A percentile compares a stretch with the other conserved stretches of the same genome.
phyloP scores from a whole-genome alignment of 1,140 invertebrate genomes.

The Drosophila murphyi region DNA sequence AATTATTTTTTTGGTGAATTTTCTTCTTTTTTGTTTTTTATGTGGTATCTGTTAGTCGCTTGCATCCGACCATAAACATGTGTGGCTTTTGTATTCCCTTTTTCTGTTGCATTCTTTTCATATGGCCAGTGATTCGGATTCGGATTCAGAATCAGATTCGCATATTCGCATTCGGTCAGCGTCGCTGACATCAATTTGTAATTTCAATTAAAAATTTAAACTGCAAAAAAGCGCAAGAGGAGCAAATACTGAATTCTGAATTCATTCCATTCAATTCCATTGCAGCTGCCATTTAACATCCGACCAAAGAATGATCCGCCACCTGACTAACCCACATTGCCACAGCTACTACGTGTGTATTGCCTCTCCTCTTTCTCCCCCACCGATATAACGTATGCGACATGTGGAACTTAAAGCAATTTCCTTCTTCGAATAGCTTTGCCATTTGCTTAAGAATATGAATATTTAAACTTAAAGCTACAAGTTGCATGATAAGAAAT shows the following conservation, averaged over 20 bases:
- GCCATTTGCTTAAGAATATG: background rate
- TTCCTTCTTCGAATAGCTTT: constrained; percentile 69
- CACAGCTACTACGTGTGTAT: background rate
- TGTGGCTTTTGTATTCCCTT: constrained; percentile 19
- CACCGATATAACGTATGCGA: constrained; percentile 64
- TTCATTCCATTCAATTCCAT: constrained; percentile 42
- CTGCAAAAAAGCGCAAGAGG: constrained; percentile 48
- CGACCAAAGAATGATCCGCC: background rate
- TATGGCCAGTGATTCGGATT: constrained; percentile 23
- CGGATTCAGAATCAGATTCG: constrained; percentile 6
- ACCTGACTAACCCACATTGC: background rate
- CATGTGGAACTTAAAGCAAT: constrained; percentile 74
- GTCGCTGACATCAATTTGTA: constrained; percentile 69
- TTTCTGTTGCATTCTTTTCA: constrained; percentile 27
- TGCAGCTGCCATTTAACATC: constrained; percentile 39
- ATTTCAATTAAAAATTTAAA: constrained; percentile 80
- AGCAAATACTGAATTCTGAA: background rate
- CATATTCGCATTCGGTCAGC: constrained; percentile 24
- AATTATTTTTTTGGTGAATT: no score
- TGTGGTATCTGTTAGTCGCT: background rate
- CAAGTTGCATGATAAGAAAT: constrained; percentile 12
- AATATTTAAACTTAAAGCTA: background rate
- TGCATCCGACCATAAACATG: background rate
- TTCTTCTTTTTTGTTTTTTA: background rate
- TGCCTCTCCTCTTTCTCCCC: background rate